Evolutionary conservation across 2,888 invertebrate genomes (phyloP).

Genomic region (Oscheius sp.): DNA sequence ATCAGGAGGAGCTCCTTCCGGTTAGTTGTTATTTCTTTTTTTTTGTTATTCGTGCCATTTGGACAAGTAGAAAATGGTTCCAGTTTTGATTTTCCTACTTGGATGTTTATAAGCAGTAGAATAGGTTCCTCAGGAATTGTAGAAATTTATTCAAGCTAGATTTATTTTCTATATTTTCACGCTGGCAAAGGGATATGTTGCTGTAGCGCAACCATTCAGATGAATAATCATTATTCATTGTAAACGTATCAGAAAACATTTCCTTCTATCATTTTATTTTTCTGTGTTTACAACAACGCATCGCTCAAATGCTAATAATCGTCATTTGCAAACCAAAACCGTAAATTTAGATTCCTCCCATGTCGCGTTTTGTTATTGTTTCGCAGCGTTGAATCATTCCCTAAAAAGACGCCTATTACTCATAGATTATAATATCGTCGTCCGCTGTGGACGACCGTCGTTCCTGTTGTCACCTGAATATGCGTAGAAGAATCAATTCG

Average conservation of each 20-base stretch:
- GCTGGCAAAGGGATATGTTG: too few relatives aligned
- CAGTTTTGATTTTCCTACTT: too few relatives aligned
- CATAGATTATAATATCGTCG: constrained; percentile 3
- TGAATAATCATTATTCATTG: not conserved
- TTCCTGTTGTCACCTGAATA: not conserved
- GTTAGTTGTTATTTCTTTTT: not conserved
- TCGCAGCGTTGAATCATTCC: constrained; percentile 20
- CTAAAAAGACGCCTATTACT: not conserved
- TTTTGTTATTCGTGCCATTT: too few relatives aligned
- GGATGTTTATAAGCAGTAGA: too few relatives aligned
- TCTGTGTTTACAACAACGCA: not conserved
- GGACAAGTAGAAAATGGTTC: too few relatives aligned
- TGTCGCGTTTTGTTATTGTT: constrained; percentile 6
- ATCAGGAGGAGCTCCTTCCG: constrained; percentile 11
- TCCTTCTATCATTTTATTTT: not conserved
- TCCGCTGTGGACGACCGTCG: not conserved
- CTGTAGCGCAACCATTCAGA: not conserved
- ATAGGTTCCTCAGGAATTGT: too few relatives aligned
- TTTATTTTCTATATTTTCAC: too few relatives aligned
- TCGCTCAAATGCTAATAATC: too few relatives aligned
- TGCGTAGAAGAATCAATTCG: constrained; percentile 2
- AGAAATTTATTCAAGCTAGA: too few relatives aligned
- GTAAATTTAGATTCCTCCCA: too few relatives aligned
- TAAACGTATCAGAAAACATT: not conserved
- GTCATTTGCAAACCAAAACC: too few relatives aligned